Evolutionary conservation across 2,113 vertebrate genomes (phyloP).

Genomic region (Xenopus laevis): DNA sequence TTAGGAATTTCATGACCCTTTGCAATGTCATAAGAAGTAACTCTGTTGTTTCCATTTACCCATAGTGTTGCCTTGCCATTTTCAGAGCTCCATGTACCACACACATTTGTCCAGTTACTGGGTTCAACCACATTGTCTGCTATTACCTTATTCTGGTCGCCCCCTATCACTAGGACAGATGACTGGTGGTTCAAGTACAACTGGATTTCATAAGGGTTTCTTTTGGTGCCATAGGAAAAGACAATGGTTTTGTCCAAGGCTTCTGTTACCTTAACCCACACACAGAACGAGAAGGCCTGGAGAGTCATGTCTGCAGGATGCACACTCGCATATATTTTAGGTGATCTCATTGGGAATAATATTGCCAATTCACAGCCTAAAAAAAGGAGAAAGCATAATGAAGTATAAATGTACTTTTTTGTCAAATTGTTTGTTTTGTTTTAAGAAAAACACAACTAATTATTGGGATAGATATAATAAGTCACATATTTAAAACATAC

Average conservation of each 20-base stretch:
- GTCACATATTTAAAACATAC: no score
- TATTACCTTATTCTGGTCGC: conserved; percentile 67
- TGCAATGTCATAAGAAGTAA: conserved; percentile 56
- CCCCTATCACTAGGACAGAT: conserved; percentile 68
- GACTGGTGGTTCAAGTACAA: conserved; percentile 70
- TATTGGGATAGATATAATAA: no score
- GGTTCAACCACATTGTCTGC: conserved; percentile 48
- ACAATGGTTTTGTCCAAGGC: conserved; percentile 81
- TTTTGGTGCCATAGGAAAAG: conserved; percentile 84
- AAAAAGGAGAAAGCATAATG: conserved; percentile 10
- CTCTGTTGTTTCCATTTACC: conserved; percentile 66
- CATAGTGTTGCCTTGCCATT: conserved; percentile 72
- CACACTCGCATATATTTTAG: conserved; percentile 78
- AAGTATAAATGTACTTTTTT: no score
- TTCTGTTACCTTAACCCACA: conserved; percentile 83
- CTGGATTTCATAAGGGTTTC: conserved; percentile 86
- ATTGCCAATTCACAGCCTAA: conserved; percentile 85
- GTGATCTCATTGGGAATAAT: conserved; percentile 91
- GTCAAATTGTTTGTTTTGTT: no score
- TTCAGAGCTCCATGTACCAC: conserved; percentile 77
- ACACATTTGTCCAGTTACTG: conserved; percentile 81
- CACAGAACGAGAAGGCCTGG: conserved; percentile 75
- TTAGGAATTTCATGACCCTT: conserved; percentile 66
- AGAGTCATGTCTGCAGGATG: conserved; percentile 66
- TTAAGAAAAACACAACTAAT: no score